These are phyloP conservation scores for Rhamphomyia laevipes DNA, from an alignment of 2,888 invertebrate species.

Conservation along the genomic window DNA sequence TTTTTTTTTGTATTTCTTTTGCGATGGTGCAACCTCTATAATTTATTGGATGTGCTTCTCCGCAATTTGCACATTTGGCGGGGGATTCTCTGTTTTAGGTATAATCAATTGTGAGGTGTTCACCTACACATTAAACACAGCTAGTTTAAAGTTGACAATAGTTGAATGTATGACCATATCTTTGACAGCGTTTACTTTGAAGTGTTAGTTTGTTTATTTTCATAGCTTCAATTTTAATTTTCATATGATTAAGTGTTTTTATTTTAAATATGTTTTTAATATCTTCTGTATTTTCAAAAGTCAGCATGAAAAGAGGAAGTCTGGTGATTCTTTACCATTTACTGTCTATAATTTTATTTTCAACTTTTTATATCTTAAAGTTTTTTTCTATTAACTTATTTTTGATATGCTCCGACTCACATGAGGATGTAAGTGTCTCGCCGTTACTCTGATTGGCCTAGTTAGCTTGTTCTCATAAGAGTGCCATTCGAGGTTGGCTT, in stretches of 20 bases:
- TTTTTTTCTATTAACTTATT: neutral
- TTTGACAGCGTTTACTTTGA: too few species aligned
- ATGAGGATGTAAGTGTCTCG: neutral
- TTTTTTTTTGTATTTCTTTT: conserved; percentile 3
- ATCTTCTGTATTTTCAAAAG: too few species aligned
- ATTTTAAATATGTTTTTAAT: too few species aligned
- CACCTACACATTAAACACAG: too few species aligned
- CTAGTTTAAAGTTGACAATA: too few species aligned
- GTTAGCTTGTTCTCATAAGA: neutral
- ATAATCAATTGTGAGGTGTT: too few species aligned
- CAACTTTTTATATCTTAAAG: neutral
- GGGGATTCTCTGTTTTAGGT: neutral
- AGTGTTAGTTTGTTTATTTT: too few species aligned
- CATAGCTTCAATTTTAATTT: too few species aligned
- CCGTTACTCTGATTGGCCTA: neutral
- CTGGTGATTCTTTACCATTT: neutral
- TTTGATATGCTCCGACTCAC: neutral
- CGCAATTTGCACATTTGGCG: conserved; percentile 1
- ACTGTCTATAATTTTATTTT: neutral
- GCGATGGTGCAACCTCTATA: conserved; percentile 2
- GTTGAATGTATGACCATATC: too few species aligned
- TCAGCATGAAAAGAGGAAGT: neutral
- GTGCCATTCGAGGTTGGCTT: neutral
- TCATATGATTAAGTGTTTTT: too few species aligned
- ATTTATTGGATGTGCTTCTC: conserved; percentile 1